Evolutionary conservation across 2,888 invertebrate genomes (phyloP).

Genomic region (Dermolepida albohirtum): DNA sequence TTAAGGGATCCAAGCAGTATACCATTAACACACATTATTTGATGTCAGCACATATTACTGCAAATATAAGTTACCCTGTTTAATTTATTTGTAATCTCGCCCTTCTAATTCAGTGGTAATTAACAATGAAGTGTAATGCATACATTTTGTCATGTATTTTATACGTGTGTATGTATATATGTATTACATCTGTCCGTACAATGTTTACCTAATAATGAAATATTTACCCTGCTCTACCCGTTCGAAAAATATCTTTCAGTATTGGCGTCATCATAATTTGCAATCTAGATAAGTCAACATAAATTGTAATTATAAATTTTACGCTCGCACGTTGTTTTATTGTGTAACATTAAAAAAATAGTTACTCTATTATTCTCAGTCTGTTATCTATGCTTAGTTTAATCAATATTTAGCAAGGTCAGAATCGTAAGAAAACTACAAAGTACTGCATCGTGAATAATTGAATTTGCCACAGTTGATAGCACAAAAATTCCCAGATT

Average conservation of each 20-base stretch:
- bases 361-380: too few species aligned
- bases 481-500: too few species aligned
- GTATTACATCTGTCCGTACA: neutral
- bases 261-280: too few species aligned
- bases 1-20: conserved; percentile 15
- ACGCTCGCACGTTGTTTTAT: conserved; percentile 1
- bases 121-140: conserved; percentile 27
- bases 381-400: too few species aligned
- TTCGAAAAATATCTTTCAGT: too few species aligned
- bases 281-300: conserved; percentile 17
- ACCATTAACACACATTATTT: conserved; percentile 38
- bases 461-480: too few species aligned
- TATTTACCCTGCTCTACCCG: neutral
- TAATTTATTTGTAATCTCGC: conserved; percentile 36
- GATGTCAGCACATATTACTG: conserved; percentile 30
- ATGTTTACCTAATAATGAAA: conserved; percentile 9
- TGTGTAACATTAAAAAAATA: too few species aligned
- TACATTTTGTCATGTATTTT: conserved; percentile 29
- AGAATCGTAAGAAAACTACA: too few species aligned
- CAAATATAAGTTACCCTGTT: conserved; percentile 32
- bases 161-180: neutral
- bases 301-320: neutral
- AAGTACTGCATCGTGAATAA: too few species aligned
- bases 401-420: too few species aligned
- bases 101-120: conserved; percentile 29